phyloP scores from a whole-genome alignment of 2,113 vertebrate genomes.

The Coreoperca whiteheadi region DNA sequence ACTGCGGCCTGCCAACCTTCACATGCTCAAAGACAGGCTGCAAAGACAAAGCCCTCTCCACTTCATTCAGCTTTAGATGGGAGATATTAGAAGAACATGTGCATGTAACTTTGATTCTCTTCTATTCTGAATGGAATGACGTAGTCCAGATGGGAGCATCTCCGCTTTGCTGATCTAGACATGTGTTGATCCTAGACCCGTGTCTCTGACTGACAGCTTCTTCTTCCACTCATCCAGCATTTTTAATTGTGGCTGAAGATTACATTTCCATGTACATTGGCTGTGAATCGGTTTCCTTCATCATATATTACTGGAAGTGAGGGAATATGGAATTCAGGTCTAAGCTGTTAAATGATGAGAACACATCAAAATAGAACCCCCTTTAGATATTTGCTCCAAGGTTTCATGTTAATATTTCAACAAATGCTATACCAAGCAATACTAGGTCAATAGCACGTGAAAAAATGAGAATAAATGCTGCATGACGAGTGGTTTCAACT shows the following conservation, averaged over 20 bases:
- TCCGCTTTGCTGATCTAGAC: constrained; percentile 26
- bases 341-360: constrained; percentile 32
- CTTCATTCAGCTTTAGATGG: neutral
- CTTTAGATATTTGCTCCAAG: constrained; percentile 20
- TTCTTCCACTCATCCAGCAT: constrained; percentile 23
- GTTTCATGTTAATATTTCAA: constrained; percentile 46
- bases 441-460: constrained; percentile 33
- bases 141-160: constrained; percentile 18
- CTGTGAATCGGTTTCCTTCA: constrained; percentile 14
- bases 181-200: constrained; percentile 24
- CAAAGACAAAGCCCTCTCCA: constrained; percentile 27
- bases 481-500: neutral
- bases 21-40: constrained; percentile 49
- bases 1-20: constrained; percentile 76
- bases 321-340: neutral
- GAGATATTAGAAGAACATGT: constrained; percentile 7
- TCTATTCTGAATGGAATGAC: neutral
- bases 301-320: constrained; percentile 15
- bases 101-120: constrained; percentile 22
- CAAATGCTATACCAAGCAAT: constrained; percentile 22
- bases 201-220: constrained; percentile 28
- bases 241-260: constrained; percentile 30
- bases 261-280: constrained; percentile 23
- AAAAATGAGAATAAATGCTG: neutral
- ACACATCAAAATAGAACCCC: constrained; percentile 32